Evolutionary conservation across 2,888 invertebrate genomes (phyloP).

Genomic region (Yponomeuta plumbellus): DNA sequence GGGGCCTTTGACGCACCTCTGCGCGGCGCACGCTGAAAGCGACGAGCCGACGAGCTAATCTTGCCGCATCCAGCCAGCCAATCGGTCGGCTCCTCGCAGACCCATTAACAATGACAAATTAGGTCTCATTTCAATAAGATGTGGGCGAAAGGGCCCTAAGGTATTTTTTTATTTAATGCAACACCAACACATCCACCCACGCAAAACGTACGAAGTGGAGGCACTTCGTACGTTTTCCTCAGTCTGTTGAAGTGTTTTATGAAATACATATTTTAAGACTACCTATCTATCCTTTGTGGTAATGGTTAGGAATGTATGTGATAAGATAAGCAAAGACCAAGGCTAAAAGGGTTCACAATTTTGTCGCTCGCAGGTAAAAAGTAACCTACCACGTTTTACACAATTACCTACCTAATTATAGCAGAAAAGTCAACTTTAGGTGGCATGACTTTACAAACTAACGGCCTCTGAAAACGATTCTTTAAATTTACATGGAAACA

Average conservation of each 20-base stretch:
- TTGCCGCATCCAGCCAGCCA: conserved; percentile 8
- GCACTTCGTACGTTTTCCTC: no score
- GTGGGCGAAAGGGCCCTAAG: conserved; percentile 11
- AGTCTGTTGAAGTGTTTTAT: neutral
- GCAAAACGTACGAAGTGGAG: neutral
- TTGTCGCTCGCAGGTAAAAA: neutral
- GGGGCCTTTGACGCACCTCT: conserved; percentile 33
- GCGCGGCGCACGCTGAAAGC: conserved; percentile 13
- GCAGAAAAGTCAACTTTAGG: neutral
- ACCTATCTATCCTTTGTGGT: neutral
- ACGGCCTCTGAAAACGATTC: no score
- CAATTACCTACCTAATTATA: neutral
- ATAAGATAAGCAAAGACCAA: neutral
- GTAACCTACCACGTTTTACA: neutral
- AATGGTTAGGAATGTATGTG: neutral
- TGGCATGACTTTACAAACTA: neutral
- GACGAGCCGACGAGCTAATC: neutral
- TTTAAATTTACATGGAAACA: no score
- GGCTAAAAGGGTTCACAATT: neutral
- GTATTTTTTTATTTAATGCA: neutral
- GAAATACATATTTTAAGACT: no score
- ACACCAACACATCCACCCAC: conserved; percentile 1
- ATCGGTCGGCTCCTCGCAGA: neutral
- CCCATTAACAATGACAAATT: conserved; percentile 10
- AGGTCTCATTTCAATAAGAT: conserved; percentile 5